A percentile compares a stretch with the other conserved stretches of the same genome.
Conservation (phyloP, 64 coral and sea anemone genomes). For the Cladopsammia gracilis region DNA sequence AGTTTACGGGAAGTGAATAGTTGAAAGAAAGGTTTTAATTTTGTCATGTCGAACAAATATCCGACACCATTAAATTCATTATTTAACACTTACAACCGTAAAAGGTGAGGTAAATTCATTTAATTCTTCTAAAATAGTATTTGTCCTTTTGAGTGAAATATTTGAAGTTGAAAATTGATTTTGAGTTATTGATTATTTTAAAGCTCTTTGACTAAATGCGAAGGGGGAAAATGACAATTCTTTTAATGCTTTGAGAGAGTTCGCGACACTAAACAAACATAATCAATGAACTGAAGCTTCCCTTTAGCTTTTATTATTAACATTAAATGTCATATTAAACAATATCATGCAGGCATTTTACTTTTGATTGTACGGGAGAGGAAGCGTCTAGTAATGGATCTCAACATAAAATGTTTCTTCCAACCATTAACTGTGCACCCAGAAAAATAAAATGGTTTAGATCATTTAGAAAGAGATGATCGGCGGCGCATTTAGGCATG, state of each 20-base stretch:
- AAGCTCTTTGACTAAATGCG: background rate
- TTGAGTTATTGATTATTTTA: background rate
- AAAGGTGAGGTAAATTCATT: conserved; percentile 15
- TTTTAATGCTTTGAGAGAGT: conserved; percentile 41
- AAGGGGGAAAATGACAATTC: conserved; percentile 11
- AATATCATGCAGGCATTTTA: conserved; percentile 12
- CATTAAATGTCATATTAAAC: conserved; percentile 54
- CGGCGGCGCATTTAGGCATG: background rate
- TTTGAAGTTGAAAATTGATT: background rate
- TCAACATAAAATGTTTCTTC: conserved; percentile 4
- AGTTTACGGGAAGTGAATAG: conserved; percentile 35
- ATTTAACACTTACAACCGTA: conserved; percentile 34
- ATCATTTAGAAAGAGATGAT: background rate
- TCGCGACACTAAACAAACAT: conserved; percentile 51
- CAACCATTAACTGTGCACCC: background rate
- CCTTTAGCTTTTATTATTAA: conserved; percentile 30
- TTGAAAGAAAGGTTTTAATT: conserved; percentile 75
- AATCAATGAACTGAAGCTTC: conserved; percentile 30
- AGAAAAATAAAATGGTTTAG: background rate
- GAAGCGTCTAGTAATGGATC: conserved; percentile 40
- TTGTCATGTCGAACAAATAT: conserved; percentile 70
- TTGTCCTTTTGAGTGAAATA: background rate
- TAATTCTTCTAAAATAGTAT: conserved; percentile 5
- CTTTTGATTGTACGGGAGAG: conserved; percentile 12
- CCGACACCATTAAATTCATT: conserved; percentile 58